Evolutionary conservation across 37 sponge, comb jelly and placozoan genomes (phyloP), one percentile per base, ranked within the genome.

Genomic region (Halichondria panicea): DNA sequence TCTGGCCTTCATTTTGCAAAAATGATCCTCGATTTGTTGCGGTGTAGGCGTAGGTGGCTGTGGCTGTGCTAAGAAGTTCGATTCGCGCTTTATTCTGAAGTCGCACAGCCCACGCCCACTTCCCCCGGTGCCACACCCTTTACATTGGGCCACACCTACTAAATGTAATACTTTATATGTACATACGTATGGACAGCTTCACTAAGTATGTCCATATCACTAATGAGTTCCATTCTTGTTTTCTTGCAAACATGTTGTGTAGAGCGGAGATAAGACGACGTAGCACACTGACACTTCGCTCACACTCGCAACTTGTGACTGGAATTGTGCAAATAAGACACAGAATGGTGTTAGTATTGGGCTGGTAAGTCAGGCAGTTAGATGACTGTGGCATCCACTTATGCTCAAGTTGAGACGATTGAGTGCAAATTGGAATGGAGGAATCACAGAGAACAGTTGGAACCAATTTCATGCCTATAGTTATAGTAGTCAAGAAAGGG

Each of bases 401-500:
- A 37, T 39, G 37, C 15, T 54, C 70, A 9, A 75, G 33, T 1
- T 59, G 36, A 22, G 68, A 70, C 22, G 57, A 46, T 42, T 58
- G n/a, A 28, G 9, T 81, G 38, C 48, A 65, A 52, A 44, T 25
- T 45, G 73, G 21, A 61, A 22, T 66, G 7, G 33, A 38, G 25
- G 28, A 41, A 27, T 31, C 70, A 34, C 39, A 24, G 60, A 77
- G 46, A 38, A 68, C 68, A 38, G 73, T 78, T 63, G 79, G 79
- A 38, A 77, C 57, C 22, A 85, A 55, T 37, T 48, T 55, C 74
- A 86, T 48, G 18, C 72, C 55, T 28, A 27, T 52, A 86, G 36
- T 18, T 71, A 18, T 50, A 80, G 80, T 28, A 81, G 64, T 28
- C 82, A 82, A 43, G 78, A 83, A 32, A 82, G 76, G 34, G 88